Base-by-base conservation (phyloP, 30 jellyfish, hydroid and myxozoan genomes). In the Aurelia sp. region DNA sequence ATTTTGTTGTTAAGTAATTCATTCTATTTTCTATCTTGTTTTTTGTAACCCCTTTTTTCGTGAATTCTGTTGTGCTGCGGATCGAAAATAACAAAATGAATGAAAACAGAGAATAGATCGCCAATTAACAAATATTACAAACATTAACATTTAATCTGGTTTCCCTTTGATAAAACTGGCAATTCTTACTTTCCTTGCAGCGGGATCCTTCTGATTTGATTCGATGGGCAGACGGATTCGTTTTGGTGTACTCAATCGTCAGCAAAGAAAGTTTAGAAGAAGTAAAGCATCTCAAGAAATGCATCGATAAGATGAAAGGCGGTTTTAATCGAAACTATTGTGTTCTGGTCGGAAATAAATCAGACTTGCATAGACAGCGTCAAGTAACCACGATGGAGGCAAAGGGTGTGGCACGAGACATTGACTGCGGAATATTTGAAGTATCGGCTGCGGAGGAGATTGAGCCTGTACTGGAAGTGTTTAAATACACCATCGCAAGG, bases 211-310 rank as follows among this genome's bases (percentile, higher is more conserved):
- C 90, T 3, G 96, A 87, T 48, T 77, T 87, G 66, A 87, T 87
- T 16, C 82, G 84, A 55, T 87, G 96, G 96, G 96, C 75, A 6
- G 96, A 87, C 51, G 96, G 96, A 9, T 87, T 87, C 83, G 59
- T 87, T 23, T 58, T 87, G 76, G 89, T 87, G 20, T 87, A 87
- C 40, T 76, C 96, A 11, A 77, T 87, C 6, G 74, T 75, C 19
- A 78, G 83, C 84, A 68, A 90, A 87, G 89, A 87, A 63, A 76
- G 90, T 61, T 68, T 87, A 20, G 96, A 87, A 19, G 86, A 87
- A 44, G 82, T 72, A 0, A 76, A 70, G 77, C 41, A 35, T 27
- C 83, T 87, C 1, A 87, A 78, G 57, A 78, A 87, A 62, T 40
- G 57, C 60, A 87, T 87, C 35, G 96, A 87, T 21, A 35, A 48